Evolutionary conservation across 2,888 invertebrate genomes (phyloP), one percentile per base, ranked within the genome.

Genomic region (Phengaris alcon): DNA sequence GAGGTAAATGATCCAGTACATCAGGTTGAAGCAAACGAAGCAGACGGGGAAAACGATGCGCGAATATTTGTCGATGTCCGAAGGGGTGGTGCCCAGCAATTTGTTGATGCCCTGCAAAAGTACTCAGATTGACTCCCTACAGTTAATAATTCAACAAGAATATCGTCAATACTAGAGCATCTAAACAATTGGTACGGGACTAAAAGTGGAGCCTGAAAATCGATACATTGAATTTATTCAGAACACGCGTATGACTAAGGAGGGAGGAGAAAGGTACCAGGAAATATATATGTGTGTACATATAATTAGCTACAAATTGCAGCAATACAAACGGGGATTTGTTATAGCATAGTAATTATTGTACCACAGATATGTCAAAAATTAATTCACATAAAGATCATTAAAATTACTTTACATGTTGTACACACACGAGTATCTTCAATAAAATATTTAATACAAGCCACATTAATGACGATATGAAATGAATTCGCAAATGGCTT

Each of bases 1-100:
- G 83, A 98, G 95, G 90, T 98, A 98, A 86, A 98, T 98, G 91
- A 98, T 98, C 98, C 98, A 98, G 94, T 98, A 98, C 97, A 98
- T 98, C 82, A 98, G 95, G 93, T 99, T 99, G 95, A 99, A 99
- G 94, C 99, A 97, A 82, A 99, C 97, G 95, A 99, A 99, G 94
- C 99, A 98, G 84, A 99, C 97, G 75, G 99, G 99, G 91, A 99
- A 99, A 87, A 99, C 97, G 93, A 99, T 98, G 87, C 99, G 96
- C 77, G 99, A 99, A 90, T 99, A 99, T 94, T 99, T 99, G 95
- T 99, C 99, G 93, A 99, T 99, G 94, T 98, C 99, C 89, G 98
- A 98, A 76, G 98, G 98, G 83, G 98, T 98, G 84, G 97, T 97
- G 86, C 97, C 98, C 89, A 97, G 95, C 82, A 98, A 94, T 91